These are phyloP conservation scores for Apamea epomidion DNA, from an alignment of 2,888 invertebrate genomes.

Conservation along the genomic window DNA sequence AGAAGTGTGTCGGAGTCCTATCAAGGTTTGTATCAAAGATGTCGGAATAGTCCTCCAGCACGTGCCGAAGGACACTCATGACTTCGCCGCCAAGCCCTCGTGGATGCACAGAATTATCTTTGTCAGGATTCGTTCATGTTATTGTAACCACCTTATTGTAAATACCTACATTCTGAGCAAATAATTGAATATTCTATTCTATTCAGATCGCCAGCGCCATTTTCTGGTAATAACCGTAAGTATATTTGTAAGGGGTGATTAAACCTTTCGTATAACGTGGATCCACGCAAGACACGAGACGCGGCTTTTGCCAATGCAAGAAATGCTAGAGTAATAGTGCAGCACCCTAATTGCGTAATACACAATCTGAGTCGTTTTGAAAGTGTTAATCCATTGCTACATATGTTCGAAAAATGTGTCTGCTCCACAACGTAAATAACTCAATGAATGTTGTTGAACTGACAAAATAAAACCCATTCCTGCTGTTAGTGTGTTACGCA, in stretches of 20 bases:
- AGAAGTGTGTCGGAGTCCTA: background rate
- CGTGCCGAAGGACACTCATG: conserved; percentile 37
- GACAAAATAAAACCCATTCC: background rate
- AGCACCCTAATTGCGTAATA: background rate
- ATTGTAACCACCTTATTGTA: too few species aligned
- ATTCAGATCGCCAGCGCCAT: background rate
- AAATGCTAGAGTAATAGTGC: background rate
- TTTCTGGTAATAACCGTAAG: background rate
- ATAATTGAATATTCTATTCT: too few species aligned
- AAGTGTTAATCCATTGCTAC: background rate
- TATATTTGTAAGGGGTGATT: background rate
- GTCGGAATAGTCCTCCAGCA: conserved; percentile 22
- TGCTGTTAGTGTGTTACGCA: too few species aligned
- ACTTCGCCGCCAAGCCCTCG: background rate
- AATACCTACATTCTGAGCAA: too few species aligned
- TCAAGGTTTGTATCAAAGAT: conserved; percentile 30
- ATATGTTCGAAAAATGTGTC: background rate
- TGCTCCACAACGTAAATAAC: background rate
- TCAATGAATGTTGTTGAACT: background rate
- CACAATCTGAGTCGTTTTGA: background rate
- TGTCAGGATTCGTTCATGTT: too few species aligned
- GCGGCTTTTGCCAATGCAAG: background rate
- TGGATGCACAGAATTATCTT: conserved; percentile 2
- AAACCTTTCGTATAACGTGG: background rate
- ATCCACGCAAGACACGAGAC: too few species aligned